Evolutionary conservation across 2,113 vertebrate species (phyloP).

Genomic region (Meriones unguiculatus): DNA sequence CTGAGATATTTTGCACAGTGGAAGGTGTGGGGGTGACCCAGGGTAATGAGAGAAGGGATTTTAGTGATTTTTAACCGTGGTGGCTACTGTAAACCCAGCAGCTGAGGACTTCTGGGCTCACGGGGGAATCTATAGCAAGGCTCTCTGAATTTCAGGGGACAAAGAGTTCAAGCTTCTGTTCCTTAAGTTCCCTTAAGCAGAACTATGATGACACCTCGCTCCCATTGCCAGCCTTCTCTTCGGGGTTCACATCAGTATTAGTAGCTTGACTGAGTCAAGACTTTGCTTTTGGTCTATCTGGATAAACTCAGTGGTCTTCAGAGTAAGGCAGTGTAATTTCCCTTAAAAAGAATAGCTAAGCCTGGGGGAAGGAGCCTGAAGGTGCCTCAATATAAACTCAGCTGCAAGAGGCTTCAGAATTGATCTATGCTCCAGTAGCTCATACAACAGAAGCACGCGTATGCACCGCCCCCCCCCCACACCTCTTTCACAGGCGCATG

Average conservation of each 20-base stretch:
- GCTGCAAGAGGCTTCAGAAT: neutral
- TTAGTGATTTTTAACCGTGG: slow-evolving; percentile 37
- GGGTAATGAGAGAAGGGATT: slow-evolving; percentile 55
- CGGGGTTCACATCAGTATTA: slow-evolving; percentile 82
- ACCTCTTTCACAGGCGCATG: neutral
- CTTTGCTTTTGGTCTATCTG: slow-evolving; percentile 39
- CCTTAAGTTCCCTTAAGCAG: neutral
- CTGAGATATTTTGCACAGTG: slow-evolving; percentile 83
- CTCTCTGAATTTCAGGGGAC: neutral
- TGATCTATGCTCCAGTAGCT: too few species aligned
- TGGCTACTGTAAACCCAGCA: neutral
- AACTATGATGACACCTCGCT: slow-evolving; percentile 17
- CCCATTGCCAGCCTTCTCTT: slow-evolving; percentile 31
- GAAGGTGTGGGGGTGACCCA: slow-evolving; percentile 31
- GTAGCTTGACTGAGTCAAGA: slow-evolving; percentile 5
- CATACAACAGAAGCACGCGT: too few species aligned
- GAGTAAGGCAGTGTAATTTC: neutral
- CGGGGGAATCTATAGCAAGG: neutral
- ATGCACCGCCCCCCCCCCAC: too few species aligned
- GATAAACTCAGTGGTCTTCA: slow-evolving; percentile 25
- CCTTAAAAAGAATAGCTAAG: slow-evolving; percentile 13
- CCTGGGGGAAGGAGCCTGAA: too few species aligned
- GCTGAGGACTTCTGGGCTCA: neutral
- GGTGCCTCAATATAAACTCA: neutral
- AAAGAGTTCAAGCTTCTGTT: neutral